Percentiles rank a stretch among this genome's conserved stretches.
Evolutionary conservation across 2,888 invertebrate genomes (phyloP).

Genomic region (Aromia moschata): DNA sequence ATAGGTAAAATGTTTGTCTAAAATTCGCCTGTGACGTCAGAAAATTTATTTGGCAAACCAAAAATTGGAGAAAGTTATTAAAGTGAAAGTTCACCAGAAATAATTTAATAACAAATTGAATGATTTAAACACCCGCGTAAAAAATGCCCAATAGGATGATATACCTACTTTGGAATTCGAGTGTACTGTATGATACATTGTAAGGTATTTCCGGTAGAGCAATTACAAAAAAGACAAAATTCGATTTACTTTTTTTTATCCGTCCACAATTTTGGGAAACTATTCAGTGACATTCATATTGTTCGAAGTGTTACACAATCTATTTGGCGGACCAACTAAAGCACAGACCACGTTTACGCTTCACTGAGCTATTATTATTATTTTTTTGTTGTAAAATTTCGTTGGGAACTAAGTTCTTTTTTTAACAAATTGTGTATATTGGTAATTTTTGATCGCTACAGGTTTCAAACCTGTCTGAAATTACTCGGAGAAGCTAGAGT

Average conservation of each 20-base stretch:
- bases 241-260: slow-evolving; percentile 12
- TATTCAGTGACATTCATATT: slow-evolving; percentile 9
- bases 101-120: neutral
- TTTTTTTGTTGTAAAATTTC: neutral
- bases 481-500: too few relatives aligned
- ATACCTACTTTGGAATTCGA: neutral
- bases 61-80: neutral
- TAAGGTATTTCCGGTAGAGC: slow-evolving; percentile 5
- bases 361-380: neutral
- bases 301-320: slow-evolving; percentile 9
- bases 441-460: neutral
- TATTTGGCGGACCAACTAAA: neutral
- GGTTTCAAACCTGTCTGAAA: neutral
- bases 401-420: neutral
- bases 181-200: slow-evolving; percentile 2
- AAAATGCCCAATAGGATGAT: too few relatives aligned
- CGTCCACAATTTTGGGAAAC: slow-evolving; percentile 9
- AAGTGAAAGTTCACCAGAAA: neutral
- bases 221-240: slow-evolving; percentile 19
- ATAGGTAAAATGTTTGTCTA: too few relatives aligned
- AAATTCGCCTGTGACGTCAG: too few relatives aligned
- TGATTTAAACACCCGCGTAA: too few relatives aligned
- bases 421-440: neutral
- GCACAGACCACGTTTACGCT: neutral
- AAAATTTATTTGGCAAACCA: too few relatives aligned